A percentile compares a stretch with the other conserved stretches of the same genome.
These are phyloP conservation scores for Eleginops maclovinus DNA, from an alignment of 2,113 vertebrate species.

Conservation along the genomic window DNA sequence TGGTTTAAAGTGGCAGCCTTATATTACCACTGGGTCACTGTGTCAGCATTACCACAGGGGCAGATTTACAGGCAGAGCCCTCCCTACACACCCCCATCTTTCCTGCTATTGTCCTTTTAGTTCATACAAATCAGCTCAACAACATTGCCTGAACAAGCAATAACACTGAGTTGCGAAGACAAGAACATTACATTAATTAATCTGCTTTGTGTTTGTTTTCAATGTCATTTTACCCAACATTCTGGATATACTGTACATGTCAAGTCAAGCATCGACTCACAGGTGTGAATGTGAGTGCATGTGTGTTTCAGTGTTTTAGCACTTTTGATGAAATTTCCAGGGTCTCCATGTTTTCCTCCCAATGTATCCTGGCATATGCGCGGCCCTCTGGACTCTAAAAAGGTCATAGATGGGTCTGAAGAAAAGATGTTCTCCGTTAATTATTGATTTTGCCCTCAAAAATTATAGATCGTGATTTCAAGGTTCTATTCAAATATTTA, in stretches of 20 bases:
- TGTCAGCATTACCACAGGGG: not conserved
- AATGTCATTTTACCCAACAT: not conserved
- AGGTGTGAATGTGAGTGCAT: not conserved
- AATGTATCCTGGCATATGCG: not conserved
- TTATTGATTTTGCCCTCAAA: slow-evolving; percentile 15
- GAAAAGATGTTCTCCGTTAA: slow-evolving; percentile 7
- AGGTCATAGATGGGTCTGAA: not conserved
- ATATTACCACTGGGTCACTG: not conserved
- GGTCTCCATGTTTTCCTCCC: not conserved
- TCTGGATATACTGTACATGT: not conserved
- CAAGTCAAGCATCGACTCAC: not conserved
- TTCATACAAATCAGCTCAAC: not conserved
- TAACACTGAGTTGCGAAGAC: not conserved
- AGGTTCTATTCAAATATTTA: slow-evolving; percentile 7
- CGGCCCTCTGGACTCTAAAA: not conserved
- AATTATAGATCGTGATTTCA: slow-evolving; percentile 4
- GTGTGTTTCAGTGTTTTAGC: not conserved
- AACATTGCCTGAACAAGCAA: not conserved
- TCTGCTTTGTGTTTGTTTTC: not conserved
- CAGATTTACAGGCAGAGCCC: not conserved
- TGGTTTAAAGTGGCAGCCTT: too few relatives aligned
- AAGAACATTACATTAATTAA: not conserved
- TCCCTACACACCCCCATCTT: not conserved
- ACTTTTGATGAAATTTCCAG: slow-evolving; percentile 8
- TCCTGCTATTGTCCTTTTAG: not conserved